Base-by-base conservation (phyloP, 2,888 invertebrate genomes). In the Argynnis bischoffii region DNA sequence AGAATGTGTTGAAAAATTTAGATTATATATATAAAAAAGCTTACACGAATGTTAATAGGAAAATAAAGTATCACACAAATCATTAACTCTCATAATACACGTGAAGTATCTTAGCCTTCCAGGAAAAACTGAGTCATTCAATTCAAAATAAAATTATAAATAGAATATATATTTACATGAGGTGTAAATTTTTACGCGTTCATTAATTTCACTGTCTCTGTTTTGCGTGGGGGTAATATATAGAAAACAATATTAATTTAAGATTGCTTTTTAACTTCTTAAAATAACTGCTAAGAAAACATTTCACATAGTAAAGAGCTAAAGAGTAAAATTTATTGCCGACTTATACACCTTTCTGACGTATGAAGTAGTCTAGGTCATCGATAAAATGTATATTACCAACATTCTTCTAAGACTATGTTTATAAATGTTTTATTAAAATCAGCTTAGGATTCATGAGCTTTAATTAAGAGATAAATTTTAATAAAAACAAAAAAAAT, bases 71-170 rank as follows among this genome's bases (percentile, higher is more conserved):
- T 54, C 48, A 47, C 15, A 16, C 48, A 50, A 51, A 14, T 31
- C 35, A 61, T 54, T 18, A 18, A 53, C 59, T 63, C 47, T 56
- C 53, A 41, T 35, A 63, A 53, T 66, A 66, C 51, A 31, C 60
- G 55, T 47, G 46, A 64, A 63, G 50, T 63, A 64, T 61, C 64
- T 60, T 60, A 65, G 55, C 64, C 50, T 67, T 69, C 67, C 51
- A 55, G 51, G 61, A 67, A 71, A 64, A 46, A 21, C 35, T 71
- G 67, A 71, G 15, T 71, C 71, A 71, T 53, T 21, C 35, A 15
- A 13, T 54, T 47, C 47, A 61, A 46, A 53, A 61, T 56, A 47
- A 60, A 59, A 26, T 26, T 68, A 69, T 57, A 63, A 57, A 66
- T 69, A 66, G 48, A 59, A 55, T 21, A 26, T 64, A 69, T 69